Evolutionary conservation across 1,140 invertebrate species (phyloP), one percentile per base, ranked within the genome.

Genomic region (Drosophila pseudoobscura): DNA sequence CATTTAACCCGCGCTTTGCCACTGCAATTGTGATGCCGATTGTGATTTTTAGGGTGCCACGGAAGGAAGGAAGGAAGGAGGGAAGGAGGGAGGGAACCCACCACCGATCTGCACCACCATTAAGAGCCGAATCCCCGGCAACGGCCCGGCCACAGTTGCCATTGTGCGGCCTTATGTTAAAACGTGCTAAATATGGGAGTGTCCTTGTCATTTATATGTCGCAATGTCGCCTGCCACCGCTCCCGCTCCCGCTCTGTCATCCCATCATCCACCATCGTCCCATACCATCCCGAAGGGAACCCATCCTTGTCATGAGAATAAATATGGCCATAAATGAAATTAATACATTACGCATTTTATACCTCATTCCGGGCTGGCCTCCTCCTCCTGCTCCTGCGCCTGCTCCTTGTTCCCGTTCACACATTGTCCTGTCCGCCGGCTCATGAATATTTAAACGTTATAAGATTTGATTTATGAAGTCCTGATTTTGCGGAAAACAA

Each of bases 181-280:
- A 77, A 90, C 69, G 88, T 90, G 88, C 83, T 90, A 90, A 90
- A 90, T 90, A 90, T 90, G 88, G 88, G 88, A 84, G 88, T 90
- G 88, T 90, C 88, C 88, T 90, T 90, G 88, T 90, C 88, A 90
- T 90, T 90, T 90, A 87, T 90, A 88, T 88, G 84, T 89, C 82
- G 82, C 82, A 79, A 84, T 79, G 80, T 76, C 66, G 66, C 41
- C 51, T 45, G 54, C 31, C 53, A 39, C 52, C 66, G 63, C 63
- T 77, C 64, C 58, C 78, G 63, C 63, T 77, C 64, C 58, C 78
- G 62, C 63, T 80, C 65, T 24, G 29, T 31, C 7, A 39, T 13
- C 11, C 35, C 35, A 39, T 39, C 35, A 39, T 39, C 35, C 35
- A 39, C 35, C 35, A 39, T 39, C 60, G 24, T 57, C 22, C 43